Evolutionary conservation across 2,797 vertebrate species (phyloP), one percentile per base, ranked within the genome.

Genomic region (Sebastes iracundus): DNA sequence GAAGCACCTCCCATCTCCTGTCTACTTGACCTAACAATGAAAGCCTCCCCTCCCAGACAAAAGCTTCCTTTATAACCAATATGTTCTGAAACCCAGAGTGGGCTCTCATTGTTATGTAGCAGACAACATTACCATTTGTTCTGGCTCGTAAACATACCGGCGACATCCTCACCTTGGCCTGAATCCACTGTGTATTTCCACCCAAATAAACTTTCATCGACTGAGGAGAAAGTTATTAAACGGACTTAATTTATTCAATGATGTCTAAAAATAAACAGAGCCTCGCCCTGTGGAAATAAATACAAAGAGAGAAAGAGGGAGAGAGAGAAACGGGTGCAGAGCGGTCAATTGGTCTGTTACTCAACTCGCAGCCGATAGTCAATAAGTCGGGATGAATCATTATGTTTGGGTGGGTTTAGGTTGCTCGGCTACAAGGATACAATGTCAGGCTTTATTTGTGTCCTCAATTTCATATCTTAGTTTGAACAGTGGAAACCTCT

Each of bases 161-260:
- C 65, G n/a, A 42, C 80, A 79, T 79, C 71, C 79, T 87, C 84
- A 80, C 81, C 71, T 82, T 87, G 76, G 66, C 69, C 74, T 60
- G 8, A 77, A 82, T 67, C 78, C 61, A 16, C 60, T 4, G 14
- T 18, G 55, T 27, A 42, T 85, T 89, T 76, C 76, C 77, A 64
- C 35, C 70, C 52, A 79, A 90, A 88, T 42, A 52, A 86, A 83
- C 33, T 23, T 76, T 59, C 80, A 69, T 70, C 32, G 60, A 82
- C 35, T 63, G 14, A 58, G 20, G 38, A 65, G 70, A 79, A 67
- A 72, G 79, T 78, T 79, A 78, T 73, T 82, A 76, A 84, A 67
- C 46, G 11, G 72, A 63, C 14, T 75, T 52, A 46, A 81, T 87
- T 90, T 83, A 76, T 84, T 33, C 63, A 87, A 88, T 55, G 18